phyloP scores from a whole-genome alignment of 2,888 invertebrate species.

The Drosophila diplacantha region DNA sequence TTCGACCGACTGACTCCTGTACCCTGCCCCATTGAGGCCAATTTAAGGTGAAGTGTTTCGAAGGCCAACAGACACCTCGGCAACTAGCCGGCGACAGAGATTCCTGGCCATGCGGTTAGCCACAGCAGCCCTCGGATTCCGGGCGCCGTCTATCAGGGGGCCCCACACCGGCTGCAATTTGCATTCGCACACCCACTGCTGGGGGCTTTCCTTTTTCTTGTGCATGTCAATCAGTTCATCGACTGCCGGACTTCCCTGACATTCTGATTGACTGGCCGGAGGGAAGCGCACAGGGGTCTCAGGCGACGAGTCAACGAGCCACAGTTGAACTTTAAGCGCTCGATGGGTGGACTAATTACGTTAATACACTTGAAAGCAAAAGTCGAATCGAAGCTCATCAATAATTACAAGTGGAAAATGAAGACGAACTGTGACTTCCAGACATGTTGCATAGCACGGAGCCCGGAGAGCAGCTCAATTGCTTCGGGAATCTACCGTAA shows the following conservation, averaged over 20 bases:
- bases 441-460: slow-evolving; percentile 32
- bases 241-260: slow-evolving; percentile 24
- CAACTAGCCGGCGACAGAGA: slow-evolving; percentile 17
- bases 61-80: slow-evolving; percentile 23
- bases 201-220: slow-evolving; percentile 27
- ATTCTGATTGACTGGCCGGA: slow-evolving; percentile 24
- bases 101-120: slow-evolving; percentile 32
- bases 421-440: slow-evolving; percentile 14
- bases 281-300: neutral
- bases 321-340: slow-evolving; percentile 19
- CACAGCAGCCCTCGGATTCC: slow-evolving; percentile 20
- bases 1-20: too few relatives aligned
- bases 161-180: slow-evolving; percentile 43
- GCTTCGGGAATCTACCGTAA: slow-evolving; percentile 43
- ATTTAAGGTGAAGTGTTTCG: slow-evolving; percentile 25
- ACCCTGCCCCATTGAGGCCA: slow-evolving; percentile 3
- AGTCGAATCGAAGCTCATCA: slow-evolving; percentile 52
- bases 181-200: slow-evolving; percentile 28
- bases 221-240: slow-evolving; percentile 46
- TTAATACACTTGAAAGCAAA: slow-evolving; percentile 41
- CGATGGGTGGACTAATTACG: slow-evolving; percentile 54
- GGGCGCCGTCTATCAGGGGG: slow-evolving; percentile 11
- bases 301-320: slow-evolving; percentile 7
- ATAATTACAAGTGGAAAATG: slow-evolving; percentile 49
- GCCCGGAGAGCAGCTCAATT: slow-evolving; percentile 23